Evolutionary conservation across 92 coral and sea anemone species (phyloP), one percentile per base, ranked within the genome.

Genomic region (Umimayanthus kanabou): DNA sequence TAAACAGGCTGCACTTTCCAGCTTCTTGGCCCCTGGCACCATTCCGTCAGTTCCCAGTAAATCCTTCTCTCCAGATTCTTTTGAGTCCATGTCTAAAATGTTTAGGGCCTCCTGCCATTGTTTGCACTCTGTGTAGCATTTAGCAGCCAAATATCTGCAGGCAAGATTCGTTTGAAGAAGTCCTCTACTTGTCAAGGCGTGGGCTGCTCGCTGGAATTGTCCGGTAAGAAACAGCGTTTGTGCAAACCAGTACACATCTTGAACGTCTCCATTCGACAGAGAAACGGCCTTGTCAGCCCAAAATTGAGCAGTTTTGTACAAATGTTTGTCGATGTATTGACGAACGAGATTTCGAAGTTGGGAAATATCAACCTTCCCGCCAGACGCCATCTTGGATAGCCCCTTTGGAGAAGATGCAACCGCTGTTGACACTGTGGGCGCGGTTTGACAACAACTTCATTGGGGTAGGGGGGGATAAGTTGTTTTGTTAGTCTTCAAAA

Each of bases 241-340:
- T 6, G 98, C 95, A 85, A 96, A 91, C 99, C 99, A 96, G 93
- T 96, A 96, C 2, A 96, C 98, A 87, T 96, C 99, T 87, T 96
- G 99, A 53, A 93, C 94, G 37, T 96, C 98, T 22, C 96, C 96
- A 58, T 90, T 95, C 13, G 99, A 97, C 77, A 97, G 85, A 33
- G 99, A 92, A 84, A 97, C 95, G 13, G 99, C 95, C 85, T 97
- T 97, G 87, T 97, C 99, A 39, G 99, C 99, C 99, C 99, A 97
- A 83, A 95, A 97, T 23, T 95, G 87, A 28, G 99, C 99, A 72
- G 99, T 97, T 90, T 94, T 95, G 86, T 97, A 97, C 92, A 92
- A 88, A 88, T 97, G 99, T 79, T 91, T 91, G 91, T 97, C 99
- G 76, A 97, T 94, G 77, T 97, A 97, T 23, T 92, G 96, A 72